Percentiles rank a stretch among this genome's conserved stretches.
These are phyloP conservation scores for Leucoraja ocellata DNA, from an alignment of 2,797 vertebrate species.

Conservation along the genomic window DNA sequence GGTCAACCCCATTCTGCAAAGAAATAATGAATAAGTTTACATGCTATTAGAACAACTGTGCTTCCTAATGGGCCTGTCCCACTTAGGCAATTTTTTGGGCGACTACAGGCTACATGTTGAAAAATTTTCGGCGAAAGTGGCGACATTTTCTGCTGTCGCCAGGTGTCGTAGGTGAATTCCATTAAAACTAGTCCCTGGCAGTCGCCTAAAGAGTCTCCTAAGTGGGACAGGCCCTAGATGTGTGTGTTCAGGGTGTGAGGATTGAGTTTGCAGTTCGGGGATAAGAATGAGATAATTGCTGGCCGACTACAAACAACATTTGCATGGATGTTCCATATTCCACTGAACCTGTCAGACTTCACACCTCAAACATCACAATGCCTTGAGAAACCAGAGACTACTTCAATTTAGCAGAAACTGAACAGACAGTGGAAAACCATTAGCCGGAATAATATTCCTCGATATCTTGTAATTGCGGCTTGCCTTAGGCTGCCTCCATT, in stretches of 20 bases:
- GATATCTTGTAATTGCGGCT: constrained; percentile 13
- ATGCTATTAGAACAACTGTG: background rate
- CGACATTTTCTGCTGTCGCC: too few relatives aligned
- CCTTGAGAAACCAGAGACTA: background rate
- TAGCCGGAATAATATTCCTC: background rate
- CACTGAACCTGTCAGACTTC: background rate
- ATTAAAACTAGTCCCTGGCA: too few relatives aligned
- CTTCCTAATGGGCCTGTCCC: too few relatives aligned
- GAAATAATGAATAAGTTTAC: too few relatives aligned
- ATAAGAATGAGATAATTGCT: background rate
- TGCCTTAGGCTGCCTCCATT: background rate
- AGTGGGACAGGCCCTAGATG: too few relatives aligned
- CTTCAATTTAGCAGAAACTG: background rate
- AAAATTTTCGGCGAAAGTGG: too few relatives aligned
- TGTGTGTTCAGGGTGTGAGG: background rate
- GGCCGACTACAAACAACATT: background rate
- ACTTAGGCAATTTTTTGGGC: too few relatives aligned
- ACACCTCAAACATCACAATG: background rate
- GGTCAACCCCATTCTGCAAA: too few relatives aligned
- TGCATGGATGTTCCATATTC: background rate
- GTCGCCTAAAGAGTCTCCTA: too few relatives aligned
- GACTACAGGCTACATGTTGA: too few relatives aligned
- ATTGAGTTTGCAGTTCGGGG: background rate
- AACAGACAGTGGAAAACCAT: background rate
- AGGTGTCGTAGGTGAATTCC: too few relatives aligned